phyloP scores from a whole-genome alignment of 2,113 vertebrate genomes.

The Siniperca knerii region DNA sequence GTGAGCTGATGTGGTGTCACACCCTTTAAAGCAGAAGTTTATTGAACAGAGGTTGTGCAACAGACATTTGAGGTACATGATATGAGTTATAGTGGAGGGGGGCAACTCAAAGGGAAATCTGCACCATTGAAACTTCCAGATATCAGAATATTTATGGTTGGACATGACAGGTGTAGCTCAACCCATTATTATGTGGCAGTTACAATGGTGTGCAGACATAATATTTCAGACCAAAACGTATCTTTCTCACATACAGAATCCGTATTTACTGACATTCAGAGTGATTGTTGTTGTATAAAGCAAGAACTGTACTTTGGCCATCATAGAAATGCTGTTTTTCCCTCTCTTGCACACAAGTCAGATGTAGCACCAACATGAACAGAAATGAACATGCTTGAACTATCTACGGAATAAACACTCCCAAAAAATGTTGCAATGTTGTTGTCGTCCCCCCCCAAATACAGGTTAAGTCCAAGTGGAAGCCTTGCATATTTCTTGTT shows the following conservation, averaged over 20 bases:
- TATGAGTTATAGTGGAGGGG: conserved; percentile 86
- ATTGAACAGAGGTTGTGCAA: conserved; percentile 93
- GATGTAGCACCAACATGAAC: conserved; percentile 75
- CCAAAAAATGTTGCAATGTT: conserved; percentile 23
- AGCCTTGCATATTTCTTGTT: conserved; percentile 78
- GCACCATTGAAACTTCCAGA: conserved; percentile 71
- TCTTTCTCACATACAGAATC: conserved; percentile 60
- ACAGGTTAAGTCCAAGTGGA: conserved; percentile 82
- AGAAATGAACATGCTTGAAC: conserved; percentile 56
- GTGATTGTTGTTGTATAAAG: conserved; percentile 67
- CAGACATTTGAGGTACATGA: conserved; percentile 94
- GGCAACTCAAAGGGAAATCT: conserved; percentile 64
- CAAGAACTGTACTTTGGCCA: conserved; percentile 76
- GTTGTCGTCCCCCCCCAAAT: conserved; percentile 62
- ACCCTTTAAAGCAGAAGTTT: conserved; percentile 93
- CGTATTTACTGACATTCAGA: conserved; percentile 67
- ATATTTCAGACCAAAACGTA: conserved; percentile 53
- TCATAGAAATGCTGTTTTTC: conserved; percentile 58
- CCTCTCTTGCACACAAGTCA: conserved; percentile 43
- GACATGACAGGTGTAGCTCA: conserved; percentile 45
- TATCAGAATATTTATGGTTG: conserved; percentile 64
- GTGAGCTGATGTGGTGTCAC: conserved; percentile 90
- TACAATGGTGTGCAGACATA: conserved; percentile 51
- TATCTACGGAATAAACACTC: conserved; percentile 28
- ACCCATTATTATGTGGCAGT: conserved; percentile 24